These are phyloP conservation scores for Reticulitermes speratus DNA, from an alignment of 1,140 invertebrate species.

Conservation along the genomic window DNA sequence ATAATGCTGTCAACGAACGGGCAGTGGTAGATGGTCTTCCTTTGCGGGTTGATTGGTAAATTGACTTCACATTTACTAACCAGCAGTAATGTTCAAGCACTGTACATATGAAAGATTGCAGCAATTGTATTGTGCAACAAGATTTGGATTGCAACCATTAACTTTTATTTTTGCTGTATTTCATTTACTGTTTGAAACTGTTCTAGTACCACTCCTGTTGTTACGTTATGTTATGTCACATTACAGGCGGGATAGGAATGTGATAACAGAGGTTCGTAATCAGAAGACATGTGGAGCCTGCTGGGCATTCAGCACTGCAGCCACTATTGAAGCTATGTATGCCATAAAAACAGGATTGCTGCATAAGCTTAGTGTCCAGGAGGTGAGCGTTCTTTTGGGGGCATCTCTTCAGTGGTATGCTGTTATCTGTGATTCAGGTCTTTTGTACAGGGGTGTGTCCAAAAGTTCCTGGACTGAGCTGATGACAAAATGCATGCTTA, in stretches of 20 bases:
- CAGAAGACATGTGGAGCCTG: conserved; percentile 82
- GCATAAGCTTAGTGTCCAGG: conserved; percentile 70
- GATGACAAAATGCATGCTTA: no score
- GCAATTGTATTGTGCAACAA: no score
- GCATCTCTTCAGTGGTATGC: neutral
- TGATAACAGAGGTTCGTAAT: conserved; percentile 67
- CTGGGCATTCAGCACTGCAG: conserved; percentile 82
- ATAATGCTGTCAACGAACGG: conserved; percentile 39
- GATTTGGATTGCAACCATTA: no score
- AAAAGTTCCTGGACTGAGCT: no score
- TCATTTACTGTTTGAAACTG: neutral
- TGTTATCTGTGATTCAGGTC: neutral
- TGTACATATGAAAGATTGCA: no score
- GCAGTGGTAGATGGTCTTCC: conserved; percentile 36
- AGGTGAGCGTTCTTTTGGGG: conserved; percentile 45
- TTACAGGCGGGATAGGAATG: conserved; percentile 64
- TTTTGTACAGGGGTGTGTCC: no score
- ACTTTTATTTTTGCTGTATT: neutral
- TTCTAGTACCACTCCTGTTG: neutral
- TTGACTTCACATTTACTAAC: conserved; percentile 20
- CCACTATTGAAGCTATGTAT: conserved; percentile 74
- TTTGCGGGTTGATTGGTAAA: conserved; percentile 41
- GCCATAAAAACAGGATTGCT: conserved; percentile 65
- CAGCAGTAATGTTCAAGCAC: neutral
- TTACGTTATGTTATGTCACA: neutral